Evolutionary conservation across 35 echinoderm and acorn worm genomes (phyloP), one percentile per base, ranked within the genome.

Genomic region (Acanthaster planci): DNA sequence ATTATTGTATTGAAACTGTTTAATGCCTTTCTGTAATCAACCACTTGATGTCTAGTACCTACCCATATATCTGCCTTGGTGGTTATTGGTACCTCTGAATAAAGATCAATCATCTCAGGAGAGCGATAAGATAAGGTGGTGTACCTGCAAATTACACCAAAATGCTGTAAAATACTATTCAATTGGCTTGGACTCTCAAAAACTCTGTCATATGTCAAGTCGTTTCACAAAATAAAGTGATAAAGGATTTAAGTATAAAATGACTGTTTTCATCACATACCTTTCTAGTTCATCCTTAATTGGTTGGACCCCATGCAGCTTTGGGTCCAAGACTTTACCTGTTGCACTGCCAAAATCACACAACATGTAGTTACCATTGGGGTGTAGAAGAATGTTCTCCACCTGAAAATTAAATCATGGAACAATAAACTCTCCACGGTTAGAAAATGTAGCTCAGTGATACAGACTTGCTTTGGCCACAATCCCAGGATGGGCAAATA

Each of bases 311-410:
- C 96, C 92, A 80, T 99, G 96, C 76, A 86, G 47, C 39, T 87
- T 94, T 19, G 96, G 92, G 56, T 99, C 85, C 56, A 99, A 60
- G 7, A 99, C 92, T 85, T 93, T 93, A 0, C 76, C 91, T 2
- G 96, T 99, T 26, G 96, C 96, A 92, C 96, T 99, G 21, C 96
- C 96, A 89, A 99, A 99, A 80, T 99, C 96, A 92, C 96, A 99
- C 47, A 99, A 60, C 86, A 94, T 99, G 67, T 99, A 99, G 81
- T 89, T 94, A 4, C 92, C 92, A 76, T 76, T 92, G 0, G 84
- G 86, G 56, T 99, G 96, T 5, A 99, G 52, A 27, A 99, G 67
- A 18, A 99, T 94, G 64, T 99, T 99, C 64, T 99, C 96, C 40
- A 99, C 92, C 96, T 99, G 87, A 30, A 68, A 4, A 59, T 59